A percentile compares a stretch with the other conserved stretches of the same genome.
Conservation (phyloP, 92 coral and sea anemone genomes). For the Siderastrea radians region DNA sequence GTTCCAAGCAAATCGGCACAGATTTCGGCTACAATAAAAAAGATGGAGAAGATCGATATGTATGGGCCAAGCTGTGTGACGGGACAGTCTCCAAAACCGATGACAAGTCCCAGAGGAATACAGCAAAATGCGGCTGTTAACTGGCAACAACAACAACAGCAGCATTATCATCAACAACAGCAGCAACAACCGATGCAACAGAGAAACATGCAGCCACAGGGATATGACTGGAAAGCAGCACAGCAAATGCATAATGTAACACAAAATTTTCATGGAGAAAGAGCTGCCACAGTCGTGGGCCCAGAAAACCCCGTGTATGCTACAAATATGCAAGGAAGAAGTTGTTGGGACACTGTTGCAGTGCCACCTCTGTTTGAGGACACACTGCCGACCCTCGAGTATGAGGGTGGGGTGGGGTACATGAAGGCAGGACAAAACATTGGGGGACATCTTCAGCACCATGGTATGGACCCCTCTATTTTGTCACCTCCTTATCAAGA, state of each 20-base stretch:
- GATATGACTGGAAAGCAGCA: constrained; percentile 60
- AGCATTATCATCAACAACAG: neutral
- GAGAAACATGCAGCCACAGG: constrained; percentile 26
- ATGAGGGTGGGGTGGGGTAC: constrained; percentile 28
- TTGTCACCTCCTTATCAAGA: constrained; percentile 87
- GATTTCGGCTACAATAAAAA: constrained; percentile 62
- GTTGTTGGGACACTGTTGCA: constrained; percentile 33
- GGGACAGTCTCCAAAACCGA: constrained; percentile 32
- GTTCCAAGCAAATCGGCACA: constrained; percentile 72
- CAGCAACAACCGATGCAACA: constrained; percentile 28
- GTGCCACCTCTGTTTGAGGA: constrained; percentile 88
- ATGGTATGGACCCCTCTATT: constrained; percentile 55
- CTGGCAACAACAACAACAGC: constrained; percentile 48
- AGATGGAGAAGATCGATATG: constrained; percentile 61
- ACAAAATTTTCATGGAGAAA: constrained; percentile 22
- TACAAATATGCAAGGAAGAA: constrained; percentile 52
- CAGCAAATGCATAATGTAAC: constrained; percentile 22
- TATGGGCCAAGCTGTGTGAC: constrained; percentile 64
- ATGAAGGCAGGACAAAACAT: constrained; percentile 47
- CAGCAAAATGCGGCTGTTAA: constrained; percentile 23
- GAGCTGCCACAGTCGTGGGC: constrained; percentile 22
- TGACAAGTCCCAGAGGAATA: constrained; percentile 49
- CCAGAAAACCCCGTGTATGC: constrained; percentile 38
- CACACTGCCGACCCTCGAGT: constrained; percentile 78
- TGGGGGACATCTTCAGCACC: constrained; percentile 45